A percentile compares a stretch with the other conserved stretches of the same genome.
Evolutionary conservation across 2,113 vertebrate species (phyloP).

Genomic region (Glaucomys volans): DNA sequence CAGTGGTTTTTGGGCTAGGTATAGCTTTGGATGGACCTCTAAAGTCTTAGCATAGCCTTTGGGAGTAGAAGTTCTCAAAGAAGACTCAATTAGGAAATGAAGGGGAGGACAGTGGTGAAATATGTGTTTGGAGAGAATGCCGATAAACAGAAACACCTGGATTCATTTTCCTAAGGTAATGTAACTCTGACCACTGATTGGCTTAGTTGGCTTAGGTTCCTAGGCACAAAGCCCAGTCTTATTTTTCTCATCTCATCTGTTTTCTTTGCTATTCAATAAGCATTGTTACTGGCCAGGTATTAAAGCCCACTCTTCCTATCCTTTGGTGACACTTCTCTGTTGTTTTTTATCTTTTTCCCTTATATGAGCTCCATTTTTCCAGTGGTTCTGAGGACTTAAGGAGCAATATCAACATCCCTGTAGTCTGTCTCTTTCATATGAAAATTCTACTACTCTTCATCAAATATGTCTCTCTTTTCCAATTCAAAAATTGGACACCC

Average conservation of each 20-base stretch:
- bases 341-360: neutral
- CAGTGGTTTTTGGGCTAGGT: neutral
- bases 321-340: neutral
- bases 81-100: conserved; percentile 39
- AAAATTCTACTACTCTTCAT: conserved; percentile 48
- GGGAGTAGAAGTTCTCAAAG: conserved; percentile 30
- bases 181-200: neutral
- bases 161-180: neutral
- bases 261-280: conserved; percentile 35
- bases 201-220: conserved; percentile 37
- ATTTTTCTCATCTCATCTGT: conserved; percentile 22
- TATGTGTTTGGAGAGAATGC: neutral
- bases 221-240: neutral
- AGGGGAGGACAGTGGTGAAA: neutral
- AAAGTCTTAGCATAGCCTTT: neutral
- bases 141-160: neutral
- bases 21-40: neutral
- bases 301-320: neutral
- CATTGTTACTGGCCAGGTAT: neutral
- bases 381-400: neutral
- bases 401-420: neutral
- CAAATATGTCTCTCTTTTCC: neutral
- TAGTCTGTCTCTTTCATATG: neutral
- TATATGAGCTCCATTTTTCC: neutral
- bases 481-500: conserved; percentile 30